These are phyloP conservation scores for Alcis repandata DNA, from an alignment of 2,888 invertebrate species.

Conservation along the genomic window DNA sequence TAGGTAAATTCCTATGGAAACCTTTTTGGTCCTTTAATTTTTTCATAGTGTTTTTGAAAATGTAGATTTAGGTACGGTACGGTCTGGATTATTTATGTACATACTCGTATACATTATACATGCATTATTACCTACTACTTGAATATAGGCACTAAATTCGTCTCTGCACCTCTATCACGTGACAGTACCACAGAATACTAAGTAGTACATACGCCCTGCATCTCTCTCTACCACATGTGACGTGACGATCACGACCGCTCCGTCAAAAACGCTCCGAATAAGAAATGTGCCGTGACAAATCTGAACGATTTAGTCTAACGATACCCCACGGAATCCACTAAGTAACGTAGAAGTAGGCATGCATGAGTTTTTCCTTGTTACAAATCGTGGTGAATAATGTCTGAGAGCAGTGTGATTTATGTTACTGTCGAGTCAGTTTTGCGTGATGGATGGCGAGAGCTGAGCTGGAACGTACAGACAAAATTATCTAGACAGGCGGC, in stretches of 20 bases:
- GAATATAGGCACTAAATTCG: no score
- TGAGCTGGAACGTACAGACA: not conserved
- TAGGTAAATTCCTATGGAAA: no score
- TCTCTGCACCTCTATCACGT: no score
- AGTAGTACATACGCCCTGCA: no score
- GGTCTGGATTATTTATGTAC: no score
- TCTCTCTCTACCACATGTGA: no score
- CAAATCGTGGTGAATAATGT: slow-evolving; percentile 28
- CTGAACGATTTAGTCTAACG: not conserved
- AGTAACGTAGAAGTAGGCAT: not conserved
- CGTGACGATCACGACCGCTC: not conserved
- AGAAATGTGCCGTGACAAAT: not conserved
- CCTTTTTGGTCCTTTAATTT: no score
- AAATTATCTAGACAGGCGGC: not conserved
- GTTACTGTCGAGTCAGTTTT: slow-evolving; percentile 29
- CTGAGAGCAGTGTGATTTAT: slow-evolving; percentile 30
- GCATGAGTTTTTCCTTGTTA: slow-evolving; percentile 18
- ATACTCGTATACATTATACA: no score
- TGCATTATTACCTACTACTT: no score
- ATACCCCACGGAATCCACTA: not conserved
- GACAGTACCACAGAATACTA: no score
- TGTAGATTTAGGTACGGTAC: no score
- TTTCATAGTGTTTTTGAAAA: no score
- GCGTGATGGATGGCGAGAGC: slow-evolving; percentile 21
- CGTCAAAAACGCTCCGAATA: not conserved